Base-by-base conservation (phyloP, 1,140 invertebrate species). In the Riptortus pedestris region DNA sequence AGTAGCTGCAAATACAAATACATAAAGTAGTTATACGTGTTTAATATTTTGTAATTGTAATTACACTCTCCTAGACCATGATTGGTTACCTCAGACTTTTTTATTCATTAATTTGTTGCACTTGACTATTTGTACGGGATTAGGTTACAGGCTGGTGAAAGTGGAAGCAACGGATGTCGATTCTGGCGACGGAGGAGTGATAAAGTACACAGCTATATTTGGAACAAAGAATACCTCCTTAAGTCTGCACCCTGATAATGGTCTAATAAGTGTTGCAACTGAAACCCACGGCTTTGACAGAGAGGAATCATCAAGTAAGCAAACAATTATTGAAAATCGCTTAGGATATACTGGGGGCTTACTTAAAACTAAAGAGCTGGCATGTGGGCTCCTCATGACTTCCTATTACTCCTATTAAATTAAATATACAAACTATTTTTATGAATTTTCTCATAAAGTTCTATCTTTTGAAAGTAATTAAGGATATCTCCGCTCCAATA, bases 261-360 rank as follows among this genome's bases (percentile, higher is more conserved):
- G 93, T 5, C 71, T 86, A 24, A 86, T 97, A 62, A 86, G 84
- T 1, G 83, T 93, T 1, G 83, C 85, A 18, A 85, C 83, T 14
- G 83, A 85, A 68, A 83, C 80, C 62, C 81, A 83, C 58, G 79
- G 80, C 22, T 86, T 96, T 62, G 93, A 96, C 74, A 81, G 93
- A 47, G 93, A 97, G 77, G 75, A 80, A 12, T 82, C 83, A 70
- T 78, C 84, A 63, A 74, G 77, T 78, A 69, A 45, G 57, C 60
- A 22, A 43, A n/a, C 48, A n/a, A n/a, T n/a, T n/a, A n/a, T n/a
- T n/a, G 9, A 11, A 55, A 43, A 43, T 11, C n/a, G n/a, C 9
- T 43, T 43, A n/a, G n/a, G n/a, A n/a, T n/a, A n/a, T n/a, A n/a
- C n/a, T n/a, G n/a, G n/a, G n/a, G n/a, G n/a, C n/a, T n/a, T n/a